Evolutionary conservation across 2,113 vertebrate genomes (phyloP).

Genomic region (Hyperoodon ampullatus): DNA sequence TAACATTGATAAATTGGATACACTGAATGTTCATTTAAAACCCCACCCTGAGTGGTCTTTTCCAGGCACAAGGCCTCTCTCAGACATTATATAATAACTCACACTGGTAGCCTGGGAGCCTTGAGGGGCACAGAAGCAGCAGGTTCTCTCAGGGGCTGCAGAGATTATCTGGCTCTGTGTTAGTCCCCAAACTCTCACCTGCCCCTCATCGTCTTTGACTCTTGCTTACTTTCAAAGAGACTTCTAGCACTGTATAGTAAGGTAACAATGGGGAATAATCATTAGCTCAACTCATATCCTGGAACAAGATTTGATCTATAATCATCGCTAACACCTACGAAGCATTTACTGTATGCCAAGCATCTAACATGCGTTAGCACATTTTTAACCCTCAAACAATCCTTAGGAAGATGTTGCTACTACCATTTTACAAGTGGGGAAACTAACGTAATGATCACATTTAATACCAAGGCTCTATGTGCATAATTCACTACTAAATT

Average conservation of each 20-base stretch:
- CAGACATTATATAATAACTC: too few relatives aligned
- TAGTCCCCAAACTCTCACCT: neutral
- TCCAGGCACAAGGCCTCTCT: neutral
- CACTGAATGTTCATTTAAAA: neutral
- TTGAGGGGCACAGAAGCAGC: fast-evolving
- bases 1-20: neutral
- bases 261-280: neutral
- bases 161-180: fast-evolving
- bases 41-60: neutral
- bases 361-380: neutral
- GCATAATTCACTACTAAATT: neutral
- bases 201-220: neutral
- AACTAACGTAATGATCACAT: neutral
- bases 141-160: fast-evolving
- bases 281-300: neutral
- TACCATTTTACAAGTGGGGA: neutral
- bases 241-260: neutral
- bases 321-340: neutral
- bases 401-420: neutral
- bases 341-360: neutral
- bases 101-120: neutral
- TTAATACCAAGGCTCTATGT: neutral
- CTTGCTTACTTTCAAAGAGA: neutral
- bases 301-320: neutral
- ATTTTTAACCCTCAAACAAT: neutral